Conservation (phyloP, 1,140 invertebrate genomes). For the Zophobas morio region DNA sequence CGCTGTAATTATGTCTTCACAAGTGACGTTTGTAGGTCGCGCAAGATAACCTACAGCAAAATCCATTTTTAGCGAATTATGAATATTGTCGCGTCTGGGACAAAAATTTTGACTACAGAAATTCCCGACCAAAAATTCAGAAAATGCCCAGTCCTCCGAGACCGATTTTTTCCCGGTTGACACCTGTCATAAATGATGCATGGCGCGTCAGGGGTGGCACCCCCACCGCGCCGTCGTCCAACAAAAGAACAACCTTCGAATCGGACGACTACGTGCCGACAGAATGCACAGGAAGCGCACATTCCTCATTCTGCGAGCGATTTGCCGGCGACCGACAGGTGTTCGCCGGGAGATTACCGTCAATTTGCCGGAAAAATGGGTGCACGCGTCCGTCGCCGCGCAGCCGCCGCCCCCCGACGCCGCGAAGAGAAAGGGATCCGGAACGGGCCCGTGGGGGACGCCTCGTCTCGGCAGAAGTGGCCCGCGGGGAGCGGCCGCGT, state of each 20-base stretch:
- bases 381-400: not conserved
- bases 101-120: too few relatives aligned
- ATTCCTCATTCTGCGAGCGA: not conserved
- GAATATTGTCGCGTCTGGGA: too few relatives aligned
- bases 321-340: constrained; percentile 3
- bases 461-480: not conserved
- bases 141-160: too few relatives aligned
- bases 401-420: not conserved
- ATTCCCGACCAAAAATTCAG: too few relatives aligned
- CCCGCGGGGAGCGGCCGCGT: too few relatives aligned
- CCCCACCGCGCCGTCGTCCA: not conserved
- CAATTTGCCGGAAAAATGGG: not conserved
- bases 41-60: too few relatives aligned
- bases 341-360: constrained; percentile 2
- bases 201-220: constrained; percentile 37
- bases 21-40: too few relatives aligned
- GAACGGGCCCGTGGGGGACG: not conserved
- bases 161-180: constrained; percentile 37
- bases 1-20: too few relatives aligned
- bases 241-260: constrained; percentile 27
- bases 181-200: constrained; percentile 48
- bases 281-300: constrained; percentile 23
- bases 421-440: too few relatives aligned
- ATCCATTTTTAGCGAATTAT: too few relatives aligned
- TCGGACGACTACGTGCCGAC: constrained; percentile 21